Conservation (phyloP, 2,113 vertebrate genomes). For the Actenoides hombroni region DNA sequence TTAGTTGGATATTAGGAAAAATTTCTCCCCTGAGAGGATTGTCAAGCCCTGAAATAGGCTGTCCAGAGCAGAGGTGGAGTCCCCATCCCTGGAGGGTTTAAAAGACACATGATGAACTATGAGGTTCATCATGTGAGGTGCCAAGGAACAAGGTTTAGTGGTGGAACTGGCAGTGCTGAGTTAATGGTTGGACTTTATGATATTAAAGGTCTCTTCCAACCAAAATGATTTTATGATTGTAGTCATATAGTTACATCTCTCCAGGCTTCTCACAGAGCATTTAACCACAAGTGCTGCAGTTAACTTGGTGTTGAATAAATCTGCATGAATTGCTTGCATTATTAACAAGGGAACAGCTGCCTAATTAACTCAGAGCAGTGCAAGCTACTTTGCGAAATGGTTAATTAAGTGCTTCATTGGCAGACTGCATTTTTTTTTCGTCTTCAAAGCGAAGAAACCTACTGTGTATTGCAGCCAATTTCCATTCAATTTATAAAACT, state of each 20-base stretch:
- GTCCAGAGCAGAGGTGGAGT: too few relatives aligned
- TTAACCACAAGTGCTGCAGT: neutral
- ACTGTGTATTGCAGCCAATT: neutral
- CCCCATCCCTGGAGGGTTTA: too few relatives aligned
- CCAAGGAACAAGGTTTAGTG: too few relatives aligned
- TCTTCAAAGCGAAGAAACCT: neutral
- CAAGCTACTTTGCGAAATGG: neutral
- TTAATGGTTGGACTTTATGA: too few relatives aligned
- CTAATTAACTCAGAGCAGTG: neutral
- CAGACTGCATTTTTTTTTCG: neutral
- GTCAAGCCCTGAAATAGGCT: too few relatives aligned
- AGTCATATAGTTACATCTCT: fast-evolving
- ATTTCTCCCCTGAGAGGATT: too few relatives aligned
- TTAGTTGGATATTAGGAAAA: too few relatives aligned
- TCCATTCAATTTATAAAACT: neutral
- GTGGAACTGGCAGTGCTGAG: too few relatives aligned
- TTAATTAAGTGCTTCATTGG: neutral
- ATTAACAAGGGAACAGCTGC: neutral
- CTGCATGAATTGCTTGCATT: slow-evolving; percentile 5
- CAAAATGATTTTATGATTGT: too few relatives aligned
- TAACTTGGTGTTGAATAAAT: neutral
- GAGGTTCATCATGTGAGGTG: too few relatives aligned
- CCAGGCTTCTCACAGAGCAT: neutral
- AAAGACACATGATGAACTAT: too few relatives aligned
- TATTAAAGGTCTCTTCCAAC: too few relatives aligned